phyloP scores from a whole-genome alignment of 64 coral and sea anemone species.

The Actinia tenebrosa region DNA sequence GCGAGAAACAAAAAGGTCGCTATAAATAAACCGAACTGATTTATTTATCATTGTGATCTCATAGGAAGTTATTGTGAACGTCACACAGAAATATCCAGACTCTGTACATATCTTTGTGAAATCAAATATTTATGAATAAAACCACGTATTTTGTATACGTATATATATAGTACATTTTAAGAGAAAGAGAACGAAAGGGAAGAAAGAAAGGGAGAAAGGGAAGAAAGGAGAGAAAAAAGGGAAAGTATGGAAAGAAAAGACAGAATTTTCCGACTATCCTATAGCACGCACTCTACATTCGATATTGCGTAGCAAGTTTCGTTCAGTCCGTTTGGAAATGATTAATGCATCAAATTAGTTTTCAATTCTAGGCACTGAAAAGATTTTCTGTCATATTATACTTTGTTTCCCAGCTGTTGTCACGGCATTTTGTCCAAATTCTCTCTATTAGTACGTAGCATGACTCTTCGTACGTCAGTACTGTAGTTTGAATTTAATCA shows the following conservation, averaged over 20 bases:
- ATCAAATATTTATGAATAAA: background rate
- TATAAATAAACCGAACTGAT: background rate
- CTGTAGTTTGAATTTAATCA: background rate
- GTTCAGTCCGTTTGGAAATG: too few species aligned
- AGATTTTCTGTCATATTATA: too few species aligned
- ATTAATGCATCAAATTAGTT: too few species aligned
- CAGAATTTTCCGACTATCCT: too few species aligned
- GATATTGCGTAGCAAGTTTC: too few species aligned
- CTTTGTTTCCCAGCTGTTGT: too few species aligned
- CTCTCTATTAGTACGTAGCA: too few species aligned
- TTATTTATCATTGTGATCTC: too few species aligned
- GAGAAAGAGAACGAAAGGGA: background rate
- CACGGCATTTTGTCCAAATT: too few species aligned
- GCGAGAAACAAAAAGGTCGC: background rate
- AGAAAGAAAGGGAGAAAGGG: background rate
- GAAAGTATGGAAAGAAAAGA: background rate
- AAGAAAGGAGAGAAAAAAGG: background rate
- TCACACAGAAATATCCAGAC: background rate
- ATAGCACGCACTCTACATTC: too few species aligned
- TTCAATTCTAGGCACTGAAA: too few species aligned
- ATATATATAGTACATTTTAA: background rate
- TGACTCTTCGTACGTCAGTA: background rate
- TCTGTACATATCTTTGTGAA: background rate
- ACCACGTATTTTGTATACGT: background rate
- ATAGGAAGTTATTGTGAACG: too few species aligned